Evolutionary conservation across 2,888 invertebrate species (phyloP).

Genomic region (Lucinisca nassula): DNA sequence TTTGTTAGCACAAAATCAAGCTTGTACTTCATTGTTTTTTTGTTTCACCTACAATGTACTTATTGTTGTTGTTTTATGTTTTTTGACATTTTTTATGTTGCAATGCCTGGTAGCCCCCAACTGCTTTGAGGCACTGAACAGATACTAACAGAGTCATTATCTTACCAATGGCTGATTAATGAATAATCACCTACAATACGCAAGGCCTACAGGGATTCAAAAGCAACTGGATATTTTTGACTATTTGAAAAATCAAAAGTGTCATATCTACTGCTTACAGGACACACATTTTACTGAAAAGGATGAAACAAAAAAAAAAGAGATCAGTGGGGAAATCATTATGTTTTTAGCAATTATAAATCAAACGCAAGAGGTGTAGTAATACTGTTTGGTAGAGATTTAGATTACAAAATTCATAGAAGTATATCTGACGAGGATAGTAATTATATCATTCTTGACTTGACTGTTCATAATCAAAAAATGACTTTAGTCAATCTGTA

Average conservation of each 20-base stretch:
- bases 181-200: background rate
- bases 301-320: background rate
- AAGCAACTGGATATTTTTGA: conserved; percentile 15
- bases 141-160: too few relatives aligned
- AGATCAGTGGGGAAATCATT: background rate
- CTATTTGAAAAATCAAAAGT: background rate
- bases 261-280: conserved; percentile 13
- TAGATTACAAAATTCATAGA: background rate
- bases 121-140: too few relatives aligned
- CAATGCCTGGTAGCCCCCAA: too few relatives aligned
- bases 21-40: too few relatives aligned
- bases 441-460: background rate
- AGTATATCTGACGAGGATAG: background rate
- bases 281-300: conserved; percentile 12
- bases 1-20: too few relatives aligned
- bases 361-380: conserved; percentile 13
- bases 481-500: background rate
- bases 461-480: background rate
- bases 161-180: background rate
- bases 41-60: too few relatives aligned
- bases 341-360: background rate
- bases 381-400: conserved; percentile 14
- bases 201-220: conserved; percentile 7
- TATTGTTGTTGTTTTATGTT: too few relatives aligned
- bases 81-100: too few relatives aligned